These are phyloP conservation scores for Balaenoptera acutorostrata DNA, from an alignment of 2,113 vertebrate species.

Conservation along the genomic window DNA sequence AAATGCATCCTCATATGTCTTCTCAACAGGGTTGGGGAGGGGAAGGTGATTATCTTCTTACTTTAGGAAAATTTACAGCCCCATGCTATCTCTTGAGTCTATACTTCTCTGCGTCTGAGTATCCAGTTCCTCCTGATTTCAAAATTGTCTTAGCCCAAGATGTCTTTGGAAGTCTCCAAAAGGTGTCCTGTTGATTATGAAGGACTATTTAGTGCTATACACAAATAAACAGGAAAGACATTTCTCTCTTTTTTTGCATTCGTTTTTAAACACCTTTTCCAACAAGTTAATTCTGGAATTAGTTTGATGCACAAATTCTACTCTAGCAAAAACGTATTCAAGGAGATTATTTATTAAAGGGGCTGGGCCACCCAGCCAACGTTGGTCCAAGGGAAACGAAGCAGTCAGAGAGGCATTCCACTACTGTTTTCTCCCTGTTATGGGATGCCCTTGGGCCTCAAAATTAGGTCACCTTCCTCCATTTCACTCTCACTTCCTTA, in stretches of 20 bases:
- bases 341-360: not conserved
- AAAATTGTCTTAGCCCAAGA: not conserved
- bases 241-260: not conserved
- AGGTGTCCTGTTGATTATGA: not conserved
- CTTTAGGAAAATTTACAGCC: not conserved
- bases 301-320: not conserved
- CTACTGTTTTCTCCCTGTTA: not conserved
- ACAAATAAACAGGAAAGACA: not conserved
- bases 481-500: not conserved
- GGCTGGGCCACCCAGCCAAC: not conserved
- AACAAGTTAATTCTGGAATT: not conserved
- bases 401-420: not conserved
- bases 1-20: not conserved
- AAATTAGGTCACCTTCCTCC: not conserved
- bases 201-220: not conserved
- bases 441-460: rapidly evolving
- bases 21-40: not conserved
- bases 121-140: not conserved
- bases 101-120: not conserved
- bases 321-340: not conserved
- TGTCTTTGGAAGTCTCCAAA: not conserved
- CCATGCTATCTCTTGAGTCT: not conserved
- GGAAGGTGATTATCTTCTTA: not conserved
- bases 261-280: conserved; percentile 1
- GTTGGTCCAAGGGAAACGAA: not conserved